These are phyloP conservation scores for Hippotragus niger DNA, from an alignment of 2,113 vertebrate genomes.

Conservation along the genomic window DNA sequence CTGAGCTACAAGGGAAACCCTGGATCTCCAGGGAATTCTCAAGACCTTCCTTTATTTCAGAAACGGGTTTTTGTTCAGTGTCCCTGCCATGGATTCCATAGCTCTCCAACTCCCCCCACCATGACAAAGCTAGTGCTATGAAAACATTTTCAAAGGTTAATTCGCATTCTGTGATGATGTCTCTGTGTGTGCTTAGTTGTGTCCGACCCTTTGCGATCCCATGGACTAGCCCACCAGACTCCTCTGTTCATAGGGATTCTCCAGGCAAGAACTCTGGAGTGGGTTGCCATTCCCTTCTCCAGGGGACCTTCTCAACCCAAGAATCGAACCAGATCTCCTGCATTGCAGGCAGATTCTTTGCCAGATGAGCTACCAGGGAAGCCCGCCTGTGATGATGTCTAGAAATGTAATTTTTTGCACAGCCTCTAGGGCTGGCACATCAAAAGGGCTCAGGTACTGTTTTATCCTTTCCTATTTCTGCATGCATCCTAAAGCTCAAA, in stretches of 20 bases:
- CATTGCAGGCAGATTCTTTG: not conserved
- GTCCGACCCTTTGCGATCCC: not conserved
- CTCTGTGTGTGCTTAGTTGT: not conserved
- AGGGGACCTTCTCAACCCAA: not conserved
- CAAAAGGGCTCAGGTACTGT: not conserved
- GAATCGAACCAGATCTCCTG: not conserved
- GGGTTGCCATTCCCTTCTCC: not conserved
- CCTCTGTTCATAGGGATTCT: not conserved
- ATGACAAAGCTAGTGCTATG: not conserved
- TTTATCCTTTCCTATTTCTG: not conserved
- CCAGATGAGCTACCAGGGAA: not conserved
- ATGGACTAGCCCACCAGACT: not conserved
- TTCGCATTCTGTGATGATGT: not conserved
- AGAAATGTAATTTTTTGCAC: not conserved
- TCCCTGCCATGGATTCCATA: not conserved
- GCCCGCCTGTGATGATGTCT: rapidly evolving
- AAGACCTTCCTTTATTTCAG: not conserved
- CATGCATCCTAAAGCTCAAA: not conserved
- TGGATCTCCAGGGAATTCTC: not conserved
- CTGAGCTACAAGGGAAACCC: not conserved
- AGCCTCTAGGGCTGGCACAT: not conserved
- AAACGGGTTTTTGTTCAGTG: not conserved
- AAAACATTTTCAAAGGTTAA: not conserved
- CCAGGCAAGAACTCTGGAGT: not conserved
- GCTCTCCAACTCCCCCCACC: not conserved